phyloP scores from a whole-genome alignment of 2,113 vertebrate genomes.

The Nothobranchius furzeri region DNA sequence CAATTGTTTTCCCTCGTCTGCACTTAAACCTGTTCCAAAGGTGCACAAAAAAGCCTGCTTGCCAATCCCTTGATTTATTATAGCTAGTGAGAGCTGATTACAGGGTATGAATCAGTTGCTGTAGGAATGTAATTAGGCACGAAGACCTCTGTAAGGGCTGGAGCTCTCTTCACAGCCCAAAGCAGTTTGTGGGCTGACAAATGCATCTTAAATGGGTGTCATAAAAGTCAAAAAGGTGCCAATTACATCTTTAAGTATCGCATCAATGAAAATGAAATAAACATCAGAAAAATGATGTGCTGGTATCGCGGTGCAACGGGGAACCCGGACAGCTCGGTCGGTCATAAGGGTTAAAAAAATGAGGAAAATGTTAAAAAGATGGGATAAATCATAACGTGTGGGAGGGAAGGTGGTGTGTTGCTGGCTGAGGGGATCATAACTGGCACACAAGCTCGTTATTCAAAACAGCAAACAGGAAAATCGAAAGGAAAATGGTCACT shows the following conservation, averaged over 20 bases:
- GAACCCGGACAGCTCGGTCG: constrained; percentile 23
- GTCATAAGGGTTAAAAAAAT: constrained; percentile 29
- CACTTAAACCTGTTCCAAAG: constrained; percentile 68
- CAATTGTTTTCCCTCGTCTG: constrained; percentile 67
- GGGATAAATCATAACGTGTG: constrained; percentile 48
- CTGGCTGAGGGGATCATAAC: constrained; percentile 17
- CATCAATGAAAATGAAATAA: constrained; percentile 75
- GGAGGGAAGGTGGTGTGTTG: constrained; percentile 49
- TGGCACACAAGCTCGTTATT: constrained; percentile 45
- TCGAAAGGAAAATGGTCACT: constrained; percentile 5
- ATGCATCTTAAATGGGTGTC: constrained; percentile 82
- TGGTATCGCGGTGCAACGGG: constrained; percentile 27
- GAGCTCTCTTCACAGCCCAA: constrained; percentile 66
- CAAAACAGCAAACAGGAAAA: constrained; percentile 16
- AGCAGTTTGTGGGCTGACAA: constrained; percentile 82
- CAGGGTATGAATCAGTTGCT: constrained; percentile 79
- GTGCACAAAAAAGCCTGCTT: constrained; percentile 69
- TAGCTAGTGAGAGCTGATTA: constrained; percentile 76
- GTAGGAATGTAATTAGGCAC: constrained; percentile 80
- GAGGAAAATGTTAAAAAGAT: constrained; percentile 51
- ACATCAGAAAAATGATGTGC: constrained; percentile 47
- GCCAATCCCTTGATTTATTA: constrained; percentile 82
- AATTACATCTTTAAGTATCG: constrained; percentile 83
- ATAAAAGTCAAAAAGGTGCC: constrained; percentile 87
- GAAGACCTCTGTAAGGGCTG: constrained; percentile 66